Conservation (phyloP, 2,113 vertebrate genomes). For the Thamnophis sirtalis region DNA sequence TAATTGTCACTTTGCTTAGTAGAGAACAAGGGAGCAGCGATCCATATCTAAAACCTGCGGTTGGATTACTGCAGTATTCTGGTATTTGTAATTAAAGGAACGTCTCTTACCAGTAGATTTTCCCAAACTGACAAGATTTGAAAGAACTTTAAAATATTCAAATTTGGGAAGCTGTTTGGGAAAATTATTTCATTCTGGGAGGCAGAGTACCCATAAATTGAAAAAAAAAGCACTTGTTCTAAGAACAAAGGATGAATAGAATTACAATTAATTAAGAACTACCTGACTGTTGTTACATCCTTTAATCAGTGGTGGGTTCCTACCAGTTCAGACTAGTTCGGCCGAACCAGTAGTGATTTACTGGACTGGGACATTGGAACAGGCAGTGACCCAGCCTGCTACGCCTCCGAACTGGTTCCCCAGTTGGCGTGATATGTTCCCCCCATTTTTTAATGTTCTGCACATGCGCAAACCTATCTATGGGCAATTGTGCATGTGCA, state of each 20-base stretch:
- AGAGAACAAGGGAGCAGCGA: conserved; percentile 7
- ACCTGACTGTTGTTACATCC: no score
- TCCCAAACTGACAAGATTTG: not conserved
- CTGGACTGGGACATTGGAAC: no score
- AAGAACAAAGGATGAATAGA: not conserved
- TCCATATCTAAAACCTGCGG: conserved; percentile 40
- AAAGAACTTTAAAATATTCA: not conserved
- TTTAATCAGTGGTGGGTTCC: no score
- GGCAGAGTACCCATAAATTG: not conserved
- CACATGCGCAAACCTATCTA: no score
- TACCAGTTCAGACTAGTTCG: no score
- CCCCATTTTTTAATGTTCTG: no score
- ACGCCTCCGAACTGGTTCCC: no score
- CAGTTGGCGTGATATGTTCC: no score
- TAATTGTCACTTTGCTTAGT: conserved; percentile 37
- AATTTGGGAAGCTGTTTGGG: not conserved
- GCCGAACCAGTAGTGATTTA: no score
- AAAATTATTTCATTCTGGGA: not conserved
- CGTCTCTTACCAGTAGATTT: not conserved
- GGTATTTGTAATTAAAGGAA: conserved; percentile 26
- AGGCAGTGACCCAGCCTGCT: no score
- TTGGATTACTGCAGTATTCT: conserved; percentile 23
- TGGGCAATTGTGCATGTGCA: no score
- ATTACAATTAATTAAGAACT: no score
- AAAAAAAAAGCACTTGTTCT: not conserved